Conservation (phyloP, 2,113 vertebrate species). For the Barbus barbus region DNA sequence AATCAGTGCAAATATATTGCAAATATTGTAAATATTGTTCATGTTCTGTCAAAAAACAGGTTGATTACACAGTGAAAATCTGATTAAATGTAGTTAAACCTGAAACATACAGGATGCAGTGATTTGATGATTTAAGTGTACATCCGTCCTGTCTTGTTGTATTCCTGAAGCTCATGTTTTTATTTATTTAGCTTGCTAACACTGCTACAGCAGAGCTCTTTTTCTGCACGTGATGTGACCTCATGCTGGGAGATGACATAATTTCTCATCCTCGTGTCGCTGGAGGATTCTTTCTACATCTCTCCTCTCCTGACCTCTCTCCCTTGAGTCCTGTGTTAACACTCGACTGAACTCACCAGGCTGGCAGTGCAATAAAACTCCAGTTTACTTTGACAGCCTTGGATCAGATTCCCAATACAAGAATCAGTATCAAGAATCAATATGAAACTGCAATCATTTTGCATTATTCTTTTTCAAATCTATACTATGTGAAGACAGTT, state of each 20-base stretch:
- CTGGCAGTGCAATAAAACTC: not conserved
- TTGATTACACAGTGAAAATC: not conserved
- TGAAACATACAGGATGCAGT: not conserved
- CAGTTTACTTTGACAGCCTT: not conserved
- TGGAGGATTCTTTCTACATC: not conserved
- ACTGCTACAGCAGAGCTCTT: not conserved
- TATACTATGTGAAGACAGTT: not conserved
- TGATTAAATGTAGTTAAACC: not conserved
- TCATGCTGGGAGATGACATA: slow-evolving; percentile 13
- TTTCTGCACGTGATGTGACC: slow-evolving; percentile 2
- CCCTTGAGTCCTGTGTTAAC: not conserved
- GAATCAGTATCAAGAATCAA: not conserved
- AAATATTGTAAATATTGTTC: too few species aligned
- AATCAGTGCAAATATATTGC: too few species aligned
- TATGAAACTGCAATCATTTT: not conserved
- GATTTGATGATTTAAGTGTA: not conserved
- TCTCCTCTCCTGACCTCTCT: not conserved
- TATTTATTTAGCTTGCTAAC: not conserved
- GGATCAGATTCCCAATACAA: not conserved
- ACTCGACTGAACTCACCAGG: not conserved
- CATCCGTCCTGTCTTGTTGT: not conserved
- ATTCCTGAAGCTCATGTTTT: not conserved
- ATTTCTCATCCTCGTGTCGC: not conserved
- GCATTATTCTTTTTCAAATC: not conserved
- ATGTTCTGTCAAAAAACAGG: too few species aligned